Conservation (phyloP, 2,888 invertebrate genomes). For the Amiota communis region DNA sequence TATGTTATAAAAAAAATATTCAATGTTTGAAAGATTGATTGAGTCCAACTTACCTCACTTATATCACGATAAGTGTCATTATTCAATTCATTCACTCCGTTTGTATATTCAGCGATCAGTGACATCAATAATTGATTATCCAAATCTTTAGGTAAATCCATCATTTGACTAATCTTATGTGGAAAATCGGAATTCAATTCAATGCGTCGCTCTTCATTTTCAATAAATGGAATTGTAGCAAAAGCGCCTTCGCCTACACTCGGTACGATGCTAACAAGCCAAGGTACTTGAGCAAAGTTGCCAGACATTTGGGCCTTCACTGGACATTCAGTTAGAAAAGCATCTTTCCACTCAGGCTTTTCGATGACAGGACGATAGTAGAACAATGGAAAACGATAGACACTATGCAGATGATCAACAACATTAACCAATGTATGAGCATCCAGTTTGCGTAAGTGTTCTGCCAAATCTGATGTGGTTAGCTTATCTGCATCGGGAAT, state of each 20-base stretch:
- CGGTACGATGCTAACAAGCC: constrained; percentile 71
- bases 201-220: constrained; percentile 41
- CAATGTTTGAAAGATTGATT: not conserved
- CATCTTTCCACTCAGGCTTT: constrained; percentile 56
- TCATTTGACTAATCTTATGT: constrained; percentile 43
- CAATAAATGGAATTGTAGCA: constrained; percentile 57
- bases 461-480: constrained; percentile 61
- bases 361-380: constrained; percentile 73
- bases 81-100: constrained; percentile 48
- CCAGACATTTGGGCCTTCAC: constrained; percentile 63
- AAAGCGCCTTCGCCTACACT: constrained; percentile 74
- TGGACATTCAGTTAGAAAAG: constrained; percentile 73
- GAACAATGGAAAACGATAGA: constrained; percentile 72
- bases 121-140: constrained; percentile 27
- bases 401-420: constrained; percentile 72
- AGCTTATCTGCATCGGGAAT: constrained; percentile 57
- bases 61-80: constrained; percentile 51
- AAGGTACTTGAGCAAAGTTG: constrained; percentile 72
- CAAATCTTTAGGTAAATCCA: constrained; percentile 44
- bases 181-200: constrained; percentile 61
- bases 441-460: constrained; percentile 70
- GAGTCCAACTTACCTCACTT: constrained; percentile 45
- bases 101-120: constrained; percentile 42
- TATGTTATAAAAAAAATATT: too few species aligned
- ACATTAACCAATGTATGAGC: constrained; percentile 66